Base-by-base conservation (phyloP, 2,113 vertebrate genomes). In the Phrynocephalus versicolor region DNA sequence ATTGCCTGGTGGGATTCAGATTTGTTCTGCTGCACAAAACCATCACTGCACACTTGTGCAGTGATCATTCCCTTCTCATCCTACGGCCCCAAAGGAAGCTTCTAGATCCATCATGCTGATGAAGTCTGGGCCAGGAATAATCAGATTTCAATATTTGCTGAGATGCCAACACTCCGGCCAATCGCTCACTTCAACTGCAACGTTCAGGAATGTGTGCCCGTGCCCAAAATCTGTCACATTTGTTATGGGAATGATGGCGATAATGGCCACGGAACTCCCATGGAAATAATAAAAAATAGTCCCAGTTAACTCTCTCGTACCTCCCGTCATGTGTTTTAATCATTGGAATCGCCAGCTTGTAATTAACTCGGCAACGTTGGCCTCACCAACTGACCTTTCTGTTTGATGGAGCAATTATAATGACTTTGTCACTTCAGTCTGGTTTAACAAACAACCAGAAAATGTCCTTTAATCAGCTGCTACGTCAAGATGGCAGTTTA, bases 391-490 rank as follows among this genome's bases (percentile, higher is more conserved):
- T 83, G 89, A 85, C 89, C 93, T 92, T 91, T 89, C 83, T 88
- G 79, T 92, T 83, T 89, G 81, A 89, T 9, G 85, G 87, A 87
- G 90, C 81, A 95, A 92, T 93, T 39, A 55, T 85, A 93, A 94
- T 87, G 84, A 87, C 0, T 2, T n/a, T 90, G 88, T 92, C 88
- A 89, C 90, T 93, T 89, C 88, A 81, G 60, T 79, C 86, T 84
- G 87, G 60, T 88, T 82, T 85, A 94, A 89, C 81, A 94, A 89
- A 89, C 89, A 91, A 81, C 87, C 87, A 92, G 88, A 87, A 93
- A 94, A 94, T 37, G 83, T 58, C 80, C 87, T 88, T 90, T 91
- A 91, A 89, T 89, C 82, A 85, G 71, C 77, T 90, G 62, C 81
- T 83, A 90, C 45, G 45, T 18, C 33, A 58, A 60, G 79, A 89